A percentile compares a stretch with the other conserved stretches of the same genome.
These are phyloP conservation scores for Drosophila trichaetosa DNA, from an alignment of 2,888 invertebrate genomes.

Conservation along the genomic window DNA sequence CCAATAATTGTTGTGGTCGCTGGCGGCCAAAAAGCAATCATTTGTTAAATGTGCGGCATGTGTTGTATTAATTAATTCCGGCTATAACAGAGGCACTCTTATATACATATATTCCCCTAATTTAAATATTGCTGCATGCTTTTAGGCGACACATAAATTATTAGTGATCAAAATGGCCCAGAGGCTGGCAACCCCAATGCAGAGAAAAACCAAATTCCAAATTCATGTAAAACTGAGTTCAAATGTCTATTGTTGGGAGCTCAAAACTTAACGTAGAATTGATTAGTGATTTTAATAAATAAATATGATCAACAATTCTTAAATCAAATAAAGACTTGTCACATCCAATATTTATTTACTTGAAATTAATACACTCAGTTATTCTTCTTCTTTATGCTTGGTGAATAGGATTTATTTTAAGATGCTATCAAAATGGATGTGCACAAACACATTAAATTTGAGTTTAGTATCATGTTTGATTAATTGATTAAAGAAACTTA, in stretches of 20 bases:
- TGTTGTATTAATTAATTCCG: conserved; percentile 22
- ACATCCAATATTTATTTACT: not conserved
- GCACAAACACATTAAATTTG: not conserved
- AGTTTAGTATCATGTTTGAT: not conserved
- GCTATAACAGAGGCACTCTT: no score
- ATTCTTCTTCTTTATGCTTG: no score
- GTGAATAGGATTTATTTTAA: not conserved
- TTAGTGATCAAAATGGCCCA: not conserved
- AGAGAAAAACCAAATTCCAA: not conserved
- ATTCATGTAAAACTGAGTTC: not conserved
- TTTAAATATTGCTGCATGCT: conserved; percentile 28
- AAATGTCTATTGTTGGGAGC: not conserved
- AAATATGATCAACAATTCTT: not conserved
- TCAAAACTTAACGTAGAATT: not conserved
- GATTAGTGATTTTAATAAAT: not conserved
- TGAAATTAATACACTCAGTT: no score
- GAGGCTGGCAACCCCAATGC: not conserved
- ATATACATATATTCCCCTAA: not conserved
- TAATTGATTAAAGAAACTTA: not conserved
- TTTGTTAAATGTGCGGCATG: conserved; percentile 9
- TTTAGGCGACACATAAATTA: conserved; percentile 21
- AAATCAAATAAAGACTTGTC: not conserved
- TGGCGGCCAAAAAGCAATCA: conserved; percentile 7
- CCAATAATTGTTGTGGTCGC: conserved; percentile 2
- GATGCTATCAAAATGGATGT: not conserved